Evolutionary conservation across 2,797 vertebrate genomes (phyloP).

Genomic region (Melanotaenia pygmaea): DNA sequence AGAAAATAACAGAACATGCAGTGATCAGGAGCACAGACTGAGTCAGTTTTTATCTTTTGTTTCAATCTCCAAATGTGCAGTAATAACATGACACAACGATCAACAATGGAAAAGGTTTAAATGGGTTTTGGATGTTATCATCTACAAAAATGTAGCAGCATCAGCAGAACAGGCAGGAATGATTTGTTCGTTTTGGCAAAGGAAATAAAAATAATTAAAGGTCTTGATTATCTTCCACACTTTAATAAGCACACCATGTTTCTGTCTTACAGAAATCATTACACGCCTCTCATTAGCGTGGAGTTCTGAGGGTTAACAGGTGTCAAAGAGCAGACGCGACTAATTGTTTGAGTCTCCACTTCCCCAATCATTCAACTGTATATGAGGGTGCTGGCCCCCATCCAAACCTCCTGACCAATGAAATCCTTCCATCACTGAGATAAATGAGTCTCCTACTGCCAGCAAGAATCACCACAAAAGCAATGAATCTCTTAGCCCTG

Average conservation of each 20-base stretch:
- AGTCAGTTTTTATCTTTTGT: conserved; percentile 25
- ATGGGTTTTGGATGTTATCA: conserved; percentile 44
- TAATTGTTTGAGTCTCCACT: conserved; percentile 70
- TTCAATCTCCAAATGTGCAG: conserved; percentile 35
- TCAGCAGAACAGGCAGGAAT: conserved; percentile 29
- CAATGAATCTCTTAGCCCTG: conserved; percentile 29
- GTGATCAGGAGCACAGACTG: conserved; percentile 9
- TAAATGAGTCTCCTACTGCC: conserved; percentile 44
- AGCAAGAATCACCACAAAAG: conserved; percentile 34
- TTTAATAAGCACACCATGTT: conserved; percentile 59
- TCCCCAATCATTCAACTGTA: conserved; percentile 62
- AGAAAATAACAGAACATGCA: conserved; percentile 6
- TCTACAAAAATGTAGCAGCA: conserved; percentile 33
- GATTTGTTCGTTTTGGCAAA: conserved; percentile 47
- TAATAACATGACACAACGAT: conserved; percentile 26
- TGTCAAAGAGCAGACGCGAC: conserved; percentile 62
- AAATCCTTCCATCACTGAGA: conserved; percentile 43
- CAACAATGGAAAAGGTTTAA: conserved; percentile 31
- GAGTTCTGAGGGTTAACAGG: conserved; percentile 68
- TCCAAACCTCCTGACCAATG: conserved; percentile 52
- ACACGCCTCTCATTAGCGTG: conserved; percentile 57
- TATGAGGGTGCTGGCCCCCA: conserved; percentile 53
- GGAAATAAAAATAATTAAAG: conserved; percentile 35
- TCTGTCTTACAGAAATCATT: conserved; percentile 55
- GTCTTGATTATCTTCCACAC: conserved; percentile 36